Base-by-base conservation (phyloP, 2,113 vertebrate genomes). In the Catagonus wagneri region DNA sequence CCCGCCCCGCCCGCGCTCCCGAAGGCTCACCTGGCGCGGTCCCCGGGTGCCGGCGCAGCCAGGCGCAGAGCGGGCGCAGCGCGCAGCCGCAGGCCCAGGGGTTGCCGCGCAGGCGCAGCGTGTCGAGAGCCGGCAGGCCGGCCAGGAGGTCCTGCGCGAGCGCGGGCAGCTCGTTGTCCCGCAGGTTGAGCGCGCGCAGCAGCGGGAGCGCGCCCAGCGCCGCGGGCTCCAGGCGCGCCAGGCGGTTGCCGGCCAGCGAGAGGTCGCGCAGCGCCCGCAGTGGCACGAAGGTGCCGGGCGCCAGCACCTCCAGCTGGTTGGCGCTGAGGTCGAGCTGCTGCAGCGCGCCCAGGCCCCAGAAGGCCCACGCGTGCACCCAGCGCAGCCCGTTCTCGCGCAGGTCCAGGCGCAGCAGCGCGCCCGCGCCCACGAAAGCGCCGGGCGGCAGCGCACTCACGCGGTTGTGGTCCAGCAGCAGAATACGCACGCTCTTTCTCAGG, bases 61-160 rank as follows among this genome's bases (percentile, higher is more conserved):
- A 99, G 93, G 44, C 68, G 87, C 98, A 98, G 89, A 99, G 98
- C 17, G 98, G 97, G 50, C 98, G 97, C 97, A 99, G 98, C 22
- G 58, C 22, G n/a, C 99, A 99, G 86, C 97, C 96, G 91, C 99
- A 99, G 25, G 71, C 95, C 98, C 99, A 99, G 29, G 98, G 98
- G 88, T 99, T 99, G 74, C 98, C 97, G 0, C 93, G 96, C 63
- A 98, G 96, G 23, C 75, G 84, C 83, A 98, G 93, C 6, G 34
- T 34, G 10, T 2, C 29, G 1, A 98, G 83, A 0, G 94, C 68
- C 0, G 98, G 97, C 90, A 98, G 79, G 20, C 76, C 50, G 15
- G 83, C 83, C 34, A 98, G 88, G n/a, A 97, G 16, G 3, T 39
- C 80, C 0, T 95, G 61, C 3, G 58, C 63, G 15, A 98, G 95